These are phyloP conservation scores for Sinocyclocheilus grahami DNA, from an alignment of 2,113 vertebrate genomes.

Conservation along the genomic window DNA sequence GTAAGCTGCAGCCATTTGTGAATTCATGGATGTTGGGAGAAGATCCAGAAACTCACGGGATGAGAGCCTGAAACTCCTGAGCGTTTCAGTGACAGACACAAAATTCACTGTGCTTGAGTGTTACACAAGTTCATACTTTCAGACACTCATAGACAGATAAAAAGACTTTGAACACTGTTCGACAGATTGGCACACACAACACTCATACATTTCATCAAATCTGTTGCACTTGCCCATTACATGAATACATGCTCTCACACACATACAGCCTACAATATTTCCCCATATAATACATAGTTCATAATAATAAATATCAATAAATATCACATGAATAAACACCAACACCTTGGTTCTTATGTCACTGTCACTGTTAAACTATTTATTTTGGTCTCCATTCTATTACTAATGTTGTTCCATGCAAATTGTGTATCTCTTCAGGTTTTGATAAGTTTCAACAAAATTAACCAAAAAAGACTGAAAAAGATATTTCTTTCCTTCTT, in stretches of 20 bases:
- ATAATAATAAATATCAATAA: constrained; percentile 71
- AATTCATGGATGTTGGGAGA: background rate
- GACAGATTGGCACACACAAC: background rate
- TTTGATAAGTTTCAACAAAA: background rate
- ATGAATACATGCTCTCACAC: constrained; percentile 69
- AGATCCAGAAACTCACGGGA: background rate
- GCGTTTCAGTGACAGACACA: constrained; percentile 62
- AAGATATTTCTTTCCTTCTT: background rate
- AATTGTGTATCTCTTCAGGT: constrained; percentile 22
- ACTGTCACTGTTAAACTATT: constrained; percentile 30
- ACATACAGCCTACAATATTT: constrained; percentile 64
- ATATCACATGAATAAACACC: constrained; percentile 58
- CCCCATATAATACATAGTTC: constrained; percentile 69
- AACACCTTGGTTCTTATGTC: constrained; percentile 47
- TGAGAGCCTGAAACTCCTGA: constrained; percentile 5
- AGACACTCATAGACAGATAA: constrained; percentile 65
- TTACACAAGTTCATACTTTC: constrained; percentile 66
- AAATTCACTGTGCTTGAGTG: constrained; percentile 57
- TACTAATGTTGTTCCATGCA: constrained; percentile 59
- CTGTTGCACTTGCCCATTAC: constrained; percentile 54
- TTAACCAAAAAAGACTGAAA: background rate
- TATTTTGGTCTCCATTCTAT: constrained; percentile 50
- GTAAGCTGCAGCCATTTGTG: background rate
- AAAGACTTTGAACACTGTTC: constrained; percentile 42
- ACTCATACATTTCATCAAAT: constrained; percentile 2